phyloP scores from a whole-genome alignment of 2,113 vertebrate species.

The Orcinus orca region DNA sequence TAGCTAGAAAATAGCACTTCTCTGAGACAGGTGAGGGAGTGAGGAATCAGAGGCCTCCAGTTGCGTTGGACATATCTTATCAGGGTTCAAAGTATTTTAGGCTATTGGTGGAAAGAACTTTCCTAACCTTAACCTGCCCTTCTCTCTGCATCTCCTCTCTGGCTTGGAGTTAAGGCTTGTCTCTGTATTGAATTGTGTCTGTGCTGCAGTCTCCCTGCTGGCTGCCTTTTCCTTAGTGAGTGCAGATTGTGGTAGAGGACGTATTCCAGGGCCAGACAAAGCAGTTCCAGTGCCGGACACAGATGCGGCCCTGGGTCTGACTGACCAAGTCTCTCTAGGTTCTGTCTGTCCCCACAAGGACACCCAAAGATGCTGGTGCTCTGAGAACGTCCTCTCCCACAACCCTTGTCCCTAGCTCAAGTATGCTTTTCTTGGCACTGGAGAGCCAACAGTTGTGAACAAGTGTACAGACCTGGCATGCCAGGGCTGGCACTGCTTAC shows the following conservation, averaged over 20 bases:
- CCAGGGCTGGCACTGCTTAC: conserved; percentile 78
- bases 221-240: background rate
- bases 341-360: background rate
- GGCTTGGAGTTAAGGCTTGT: background rate
- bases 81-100: background rate
- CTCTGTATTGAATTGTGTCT: background rate
- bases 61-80: background rate
- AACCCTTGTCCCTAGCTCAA: conserved; percentile 16
- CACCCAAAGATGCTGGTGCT: conserved; percentile 21
- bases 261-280: background rate
- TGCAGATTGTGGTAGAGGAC: background rate
- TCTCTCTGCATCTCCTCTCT: background rate
- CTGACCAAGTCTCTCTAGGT: conserved; percentile 25
- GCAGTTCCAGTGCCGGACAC: background rate
- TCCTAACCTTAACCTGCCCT: background rate
- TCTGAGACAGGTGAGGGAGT: background rate
- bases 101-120: background rate
- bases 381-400: background rate
- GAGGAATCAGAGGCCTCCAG: background rate
- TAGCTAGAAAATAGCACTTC: background rate
- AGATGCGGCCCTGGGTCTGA: background rate
- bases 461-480: conserved; percentile 75
- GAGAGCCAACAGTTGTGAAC: conserved; percentile 84
- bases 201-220: background rate
- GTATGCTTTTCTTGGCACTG: conserved; percentile 78